A percentile compares a stretch with the other conserved stretches of the same genome.
These are phyloP conservation scores for Megathymus violae DNA, from an alignment of 1,140 invertebrate genomes.

Conservation along the genomic window DNA sequence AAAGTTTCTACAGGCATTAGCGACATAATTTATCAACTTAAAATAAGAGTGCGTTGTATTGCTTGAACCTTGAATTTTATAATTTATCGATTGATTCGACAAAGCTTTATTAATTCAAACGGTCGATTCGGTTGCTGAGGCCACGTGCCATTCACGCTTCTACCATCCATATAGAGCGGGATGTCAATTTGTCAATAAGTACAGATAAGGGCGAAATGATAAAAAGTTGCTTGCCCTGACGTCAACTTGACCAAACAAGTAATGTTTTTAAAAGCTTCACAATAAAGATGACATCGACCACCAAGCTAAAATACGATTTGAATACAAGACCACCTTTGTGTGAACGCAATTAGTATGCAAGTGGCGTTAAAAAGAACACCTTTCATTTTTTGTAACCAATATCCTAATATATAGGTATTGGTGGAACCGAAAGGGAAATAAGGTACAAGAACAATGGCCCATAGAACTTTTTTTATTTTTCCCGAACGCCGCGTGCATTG, in stretches of 20 bases:
- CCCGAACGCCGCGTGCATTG: constrained; percentile 49
- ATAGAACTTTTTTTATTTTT: constrained; percentile 43
- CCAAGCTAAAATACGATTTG: constrained; percentile 12
- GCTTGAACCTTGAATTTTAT: too few relatives aligned
- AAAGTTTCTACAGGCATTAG: too few relatives aligned
- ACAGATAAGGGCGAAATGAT: background rate
- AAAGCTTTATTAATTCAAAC: too few relatives aligned
- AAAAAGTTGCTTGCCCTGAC: background rate
- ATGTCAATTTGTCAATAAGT: background rate
- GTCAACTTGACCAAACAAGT: background rate
- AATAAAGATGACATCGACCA: constrained; percentile 7
- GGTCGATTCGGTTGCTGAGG: too few relatives aligned
- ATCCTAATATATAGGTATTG: constrained; percentile 31
- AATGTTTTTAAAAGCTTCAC: constrained; percentile 7
- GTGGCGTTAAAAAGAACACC: constrained; percentile 33
- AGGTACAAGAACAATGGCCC: constrained; percentile 46
- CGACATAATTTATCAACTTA: too few relatives aligned
- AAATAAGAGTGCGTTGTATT: too few relatives aligned
- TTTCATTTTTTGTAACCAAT: constrained; percentile 42
- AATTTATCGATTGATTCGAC: too few relatives aligned
- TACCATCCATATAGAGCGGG: background rate
- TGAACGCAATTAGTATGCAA: constrained; percentile 55
- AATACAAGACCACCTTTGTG: constrained; percentile 22
- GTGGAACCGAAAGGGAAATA: constrained; percentile 38
- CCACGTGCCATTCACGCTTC: background rate